Evolutionary conservation across 53 echinoderm and acorn worm genomes (phyloP).

Genomic region (Echinarachnius parma): DNA sequence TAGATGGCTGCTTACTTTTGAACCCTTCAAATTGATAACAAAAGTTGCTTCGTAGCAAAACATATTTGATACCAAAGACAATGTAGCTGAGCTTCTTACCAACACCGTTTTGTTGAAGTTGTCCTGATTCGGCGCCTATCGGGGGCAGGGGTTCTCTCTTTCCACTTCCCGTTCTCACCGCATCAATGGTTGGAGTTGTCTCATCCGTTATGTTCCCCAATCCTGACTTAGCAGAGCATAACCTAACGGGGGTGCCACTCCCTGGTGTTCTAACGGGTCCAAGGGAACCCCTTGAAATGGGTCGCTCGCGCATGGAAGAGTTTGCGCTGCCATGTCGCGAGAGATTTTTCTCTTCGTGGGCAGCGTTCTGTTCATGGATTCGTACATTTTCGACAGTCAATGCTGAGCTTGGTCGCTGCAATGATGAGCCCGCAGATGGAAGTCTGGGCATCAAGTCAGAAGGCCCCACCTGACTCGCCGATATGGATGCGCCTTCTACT

Average conservation of each 20-base stretch:
- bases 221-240: constrained; percentile 23
- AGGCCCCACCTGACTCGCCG: constrained; percentile 59
- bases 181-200: constrained; percentile 47
- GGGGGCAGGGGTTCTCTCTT: constrained; percentile 82
- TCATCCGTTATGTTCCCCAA: constrained; percentile 21
- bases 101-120: constrained; percentile 43
- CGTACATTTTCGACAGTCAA: constrained; percentile 91
- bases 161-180: constrained; percentile 74
- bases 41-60: no score
- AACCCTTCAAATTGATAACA: no score
- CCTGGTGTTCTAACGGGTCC: constrained; percentile 66
- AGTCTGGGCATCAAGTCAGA: constrained; percentile 22
- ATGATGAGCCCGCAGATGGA: neutral
- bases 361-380: constrained; percentile 67
- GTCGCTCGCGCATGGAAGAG: constrained; percentile 44
- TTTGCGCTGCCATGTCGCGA: constrained; percentile 47
- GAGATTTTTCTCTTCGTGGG: constrained; percentile 30
- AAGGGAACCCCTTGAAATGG: constrained; percentile 59
- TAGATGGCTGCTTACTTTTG: no score
- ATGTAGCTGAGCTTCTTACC: constrained; percentile 1
- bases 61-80: no score
- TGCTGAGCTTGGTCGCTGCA: constrained; percentile 62
- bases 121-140: constrained; percentile 53
- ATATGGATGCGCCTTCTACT: constrained; percentile 57
- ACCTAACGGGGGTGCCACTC: constrained; percentile 32